Conservation (phyloP, 2,797 vertebrate genomes). For the Gephyroberyx darwinii region DNA sequence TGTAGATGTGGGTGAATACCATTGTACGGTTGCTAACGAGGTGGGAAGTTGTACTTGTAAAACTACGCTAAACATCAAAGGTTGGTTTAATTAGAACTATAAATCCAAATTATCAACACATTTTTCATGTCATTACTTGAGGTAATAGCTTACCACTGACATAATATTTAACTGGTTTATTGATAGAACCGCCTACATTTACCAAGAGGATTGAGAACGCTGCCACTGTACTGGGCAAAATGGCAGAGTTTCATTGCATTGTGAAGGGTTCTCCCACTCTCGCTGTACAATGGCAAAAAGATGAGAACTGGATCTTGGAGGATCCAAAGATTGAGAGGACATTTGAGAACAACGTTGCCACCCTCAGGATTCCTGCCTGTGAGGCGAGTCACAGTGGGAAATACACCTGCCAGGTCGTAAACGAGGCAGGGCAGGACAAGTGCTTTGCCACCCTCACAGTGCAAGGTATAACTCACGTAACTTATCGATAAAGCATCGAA, state of each 20-base stretch:
- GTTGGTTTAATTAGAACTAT: conserved; percentile 79
- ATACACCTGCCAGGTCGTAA: conserved; percentile 94
- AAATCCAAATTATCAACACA: background rate
- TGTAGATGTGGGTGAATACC: conserved; percentile 92
- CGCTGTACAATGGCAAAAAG: conserved; percentile 94
- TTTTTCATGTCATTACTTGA: conserved; percentile 28
- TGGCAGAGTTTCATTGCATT: conserved; percentile 86
- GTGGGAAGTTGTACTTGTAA: conserved; percentile 91
- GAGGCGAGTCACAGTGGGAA: conserved; percentile 88
- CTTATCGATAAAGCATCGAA: background rate
- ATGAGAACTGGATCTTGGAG: conserved; percentile 91
- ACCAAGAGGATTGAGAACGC: conserved; percentile 88
- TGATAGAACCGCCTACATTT: conserved; percentile 91
- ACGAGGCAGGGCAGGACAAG: conserved; percentile 91
- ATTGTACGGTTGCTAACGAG: conserved; percentile 91
- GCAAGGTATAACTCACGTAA: conserved; percentile 86
- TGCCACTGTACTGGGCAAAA: conserved; percentile 87
- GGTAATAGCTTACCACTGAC: background rate
- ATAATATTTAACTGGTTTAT: conserved; percentile 54
- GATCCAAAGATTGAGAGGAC: conserved; percentile 87
- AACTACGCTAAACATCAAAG: conserved; percentile 90
- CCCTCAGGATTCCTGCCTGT: conserved; percentile 85
- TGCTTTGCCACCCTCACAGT: conserved; percentile 92
- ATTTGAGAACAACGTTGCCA: conserved; percentile 88
- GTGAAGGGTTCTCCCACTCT: conserved; percentile 89